Evolutionary conservation across 2,797 vertebrate genomes (phyloP).

Genomic region (Acanthurus lineatus): DNA sequence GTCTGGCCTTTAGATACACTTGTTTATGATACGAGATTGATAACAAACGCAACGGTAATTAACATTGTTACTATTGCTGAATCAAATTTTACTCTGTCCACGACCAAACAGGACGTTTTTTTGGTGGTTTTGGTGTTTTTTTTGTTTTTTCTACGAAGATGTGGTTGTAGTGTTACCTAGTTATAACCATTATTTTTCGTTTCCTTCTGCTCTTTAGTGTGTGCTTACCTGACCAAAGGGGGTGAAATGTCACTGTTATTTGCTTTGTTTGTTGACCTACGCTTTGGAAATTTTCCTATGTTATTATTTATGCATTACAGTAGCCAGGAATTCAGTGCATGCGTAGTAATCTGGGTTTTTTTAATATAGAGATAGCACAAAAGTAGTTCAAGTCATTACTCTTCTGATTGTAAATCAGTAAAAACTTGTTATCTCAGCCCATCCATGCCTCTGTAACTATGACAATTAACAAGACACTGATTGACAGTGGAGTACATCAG

Average conservation of each 20-base stretch:
- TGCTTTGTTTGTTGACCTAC: constrained; percentile 1
- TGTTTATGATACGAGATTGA: background rate
- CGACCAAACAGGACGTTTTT: background rate
- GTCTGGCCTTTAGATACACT: background rate
- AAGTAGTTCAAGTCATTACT: background rate
- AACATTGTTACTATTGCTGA: background rate
- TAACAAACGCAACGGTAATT: background rate
- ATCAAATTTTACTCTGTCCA: background rate
- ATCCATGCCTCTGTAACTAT: background rate
- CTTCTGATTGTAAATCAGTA: constrained; percentile 6
- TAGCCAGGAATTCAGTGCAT: background rate
- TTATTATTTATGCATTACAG: background rate
- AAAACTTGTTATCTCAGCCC: background rate
- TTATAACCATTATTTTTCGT: background rate
- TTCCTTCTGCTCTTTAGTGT: background rate
- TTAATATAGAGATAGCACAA: background rate
- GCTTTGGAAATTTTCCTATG: background rate
- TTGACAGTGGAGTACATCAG: background rate
- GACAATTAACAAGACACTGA: background rate
- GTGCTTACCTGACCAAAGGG: background rate
- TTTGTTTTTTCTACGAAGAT: no score
- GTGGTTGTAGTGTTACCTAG: background rate
- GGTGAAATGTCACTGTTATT: background rate
- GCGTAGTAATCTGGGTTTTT: background rate
- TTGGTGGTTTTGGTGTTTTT: no score